A percentile compares a stretch with the other conserved stretches of the same genome.
Conservation (phyloP, 2,797 vertebrate genomes). For the Lutjanus campechanus region DNA sequence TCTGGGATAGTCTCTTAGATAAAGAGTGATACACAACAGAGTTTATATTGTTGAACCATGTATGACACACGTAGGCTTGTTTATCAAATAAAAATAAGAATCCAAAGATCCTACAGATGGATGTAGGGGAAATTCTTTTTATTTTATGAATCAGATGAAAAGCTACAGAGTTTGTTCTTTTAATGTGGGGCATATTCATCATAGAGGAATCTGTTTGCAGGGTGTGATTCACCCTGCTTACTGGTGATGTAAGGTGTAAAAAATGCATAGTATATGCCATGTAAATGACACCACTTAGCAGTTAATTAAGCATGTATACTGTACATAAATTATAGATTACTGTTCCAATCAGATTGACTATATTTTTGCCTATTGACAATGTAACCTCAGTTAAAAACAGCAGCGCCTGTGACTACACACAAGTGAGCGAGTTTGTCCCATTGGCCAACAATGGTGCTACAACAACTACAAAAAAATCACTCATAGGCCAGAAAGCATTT, state of each 20-base stretch:
- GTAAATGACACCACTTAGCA: background rate
- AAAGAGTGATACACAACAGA: constrained; percentile 16
- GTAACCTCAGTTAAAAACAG: background rate
- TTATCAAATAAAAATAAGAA: constrained; percentile 5
- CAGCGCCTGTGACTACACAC: background rate
- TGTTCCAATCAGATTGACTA: background rate
- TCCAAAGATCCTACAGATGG: constrained; percentile 16
- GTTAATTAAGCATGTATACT: too few relatives aligned
- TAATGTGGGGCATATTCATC: constrained; percentile 32
- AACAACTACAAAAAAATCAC: background rate
- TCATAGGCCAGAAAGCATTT: background rate
- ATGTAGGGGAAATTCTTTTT: background rate
- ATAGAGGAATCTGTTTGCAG: constrained; percentile 27
- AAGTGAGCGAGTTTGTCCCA: background rate
- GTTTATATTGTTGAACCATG: constrained; percentile 26
- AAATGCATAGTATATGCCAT: background rate
- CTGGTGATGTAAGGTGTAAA: constrained; percentile 15
- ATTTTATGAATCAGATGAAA: constrained; percentile 15
- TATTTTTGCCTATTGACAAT: background rate
- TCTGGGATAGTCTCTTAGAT: constrained; percentile 27
- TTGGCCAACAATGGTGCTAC: background rate
- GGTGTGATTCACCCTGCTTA: constrained; percentile 25
- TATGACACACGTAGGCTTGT: constrained; percentile 23
- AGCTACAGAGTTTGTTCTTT: constrained; percentile 10
- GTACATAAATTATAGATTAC: background rate